Evolutionary conservation across 2,113 vertebrate species (phyloP).

Genomic region (Clarias macrocephalus): DNA sequence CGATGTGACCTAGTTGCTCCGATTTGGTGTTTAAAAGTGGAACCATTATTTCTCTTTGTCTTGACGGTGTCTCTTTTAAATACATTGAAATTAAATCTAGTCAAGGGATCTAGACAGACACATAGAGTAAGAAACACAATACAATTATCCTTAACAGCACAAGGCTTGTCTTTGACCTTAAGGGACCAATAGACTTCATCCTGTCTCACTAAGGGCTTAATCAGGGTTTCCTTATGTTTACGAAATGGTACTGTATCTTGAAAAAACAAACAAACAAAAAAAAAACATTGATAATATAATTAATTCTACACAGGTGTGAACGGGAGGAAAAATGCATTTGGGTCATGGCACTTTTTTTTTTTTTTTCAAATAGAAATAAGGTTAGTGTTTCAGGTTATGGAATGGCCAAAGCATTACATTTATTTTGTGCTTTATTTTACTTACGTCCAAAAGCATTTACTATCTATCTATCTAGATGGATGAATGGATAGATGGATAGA

Average conservation of each 20-base stretch:
- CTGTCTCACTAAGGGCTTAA: constrained; percentile 6
- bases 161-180: constrained; percentile 9
- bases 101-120: not conserved
- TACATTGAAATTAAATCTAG: constrained; percentile 26
- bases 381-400: not conserved
- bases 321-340: not conserved
- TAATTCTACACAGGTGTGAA: not conserved
- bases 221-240: not conserved
- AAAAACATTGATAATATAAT: not conserved
- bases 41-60: not conserved
- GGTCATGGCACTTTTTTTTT: not conserved
- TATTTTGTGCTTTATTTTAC: too few species aligned
- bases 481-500: too few species aligned
- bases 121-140: not conserved
- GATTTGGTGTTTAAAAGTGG: constrained; percentile 14
- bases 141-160: constrained; percentile 42
- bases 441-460: not conserved
- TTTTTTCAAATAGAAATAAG: not conserved
- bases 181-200: constrained; percentile 18
- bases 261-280: not conserved
- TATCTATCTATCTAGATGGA: not conserved
- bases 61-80: constrained; percentile 3
- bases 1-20: constrained; percentile 36
- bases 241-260: not conserved
- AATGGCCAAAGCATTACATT: not conserved